Conservation (phyloP, 2,888 invertebrate genomes). For the Nyleta sp. region DNA sequence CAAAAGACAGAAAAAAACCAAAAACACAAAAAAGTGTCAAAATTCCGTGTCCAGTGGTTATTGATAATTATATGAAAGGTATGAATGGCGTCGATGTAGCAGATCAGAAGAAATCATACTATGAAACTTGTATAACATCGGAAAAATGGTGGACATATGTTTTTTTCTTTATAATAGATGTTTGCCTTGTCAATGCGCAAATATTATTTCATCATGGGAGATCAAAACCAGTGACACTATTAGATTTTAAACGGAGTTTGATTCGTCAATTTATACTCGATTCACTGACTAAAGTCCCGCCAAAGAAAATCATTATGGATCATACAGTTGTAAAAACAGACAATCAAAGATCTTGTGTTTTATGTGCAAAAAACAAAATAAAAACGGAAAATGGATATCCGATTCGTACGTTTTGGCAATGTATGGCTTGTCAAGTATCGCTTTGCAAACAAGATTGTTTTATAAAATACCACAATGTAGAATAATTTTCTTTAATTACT, state of each 20-base stretch:
- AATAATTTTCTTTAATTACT: background rate
- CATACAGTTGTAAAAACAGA: background rate
- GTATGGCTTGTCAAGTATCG: background rate
- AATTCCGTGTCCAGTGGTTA: background rate
- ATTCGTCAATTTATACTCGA: slow-evolving; percentile 16
- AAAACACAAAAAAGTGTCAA: background rate
- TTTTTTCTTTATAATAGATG: slow-evolving; percentile 5
- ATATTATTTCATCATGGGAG: slow-evolving; percentile 21
- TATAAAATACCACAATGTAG: background rate
- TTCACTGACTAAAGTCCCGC: no score
- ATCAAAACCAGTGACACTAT: slow-evolving; percentile 1
- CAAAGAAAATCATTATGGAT: background rate
- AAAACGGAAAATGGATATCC: background rate
- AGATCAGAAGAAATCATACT: slow-evolving; percentile 24
- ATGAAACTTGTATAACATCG: background rate
- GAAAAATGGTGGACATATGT: slow-evolving; percentile 43
- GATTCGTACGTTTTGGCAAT: slow-evolving; percentile 10
- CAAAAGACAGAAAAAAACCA: background rate
- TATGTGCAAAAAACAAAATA: background rate
- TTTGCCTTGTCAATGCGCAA: slow-evolving; percentile 16
- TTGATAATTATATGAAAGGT: background rate
- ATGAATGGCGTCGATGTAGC: slow-evolving; percentile 17
- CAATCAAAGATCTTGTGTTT: background rate
- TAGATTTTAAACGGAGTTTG: slow-evolving; percentile 30
- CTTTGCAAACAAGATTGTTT: slow-evolving; percentile 21